Evolutionary conservation across 2,888 invertebrate species (phyloP).

Genomic region (Drosophila barbarae): DNA sequence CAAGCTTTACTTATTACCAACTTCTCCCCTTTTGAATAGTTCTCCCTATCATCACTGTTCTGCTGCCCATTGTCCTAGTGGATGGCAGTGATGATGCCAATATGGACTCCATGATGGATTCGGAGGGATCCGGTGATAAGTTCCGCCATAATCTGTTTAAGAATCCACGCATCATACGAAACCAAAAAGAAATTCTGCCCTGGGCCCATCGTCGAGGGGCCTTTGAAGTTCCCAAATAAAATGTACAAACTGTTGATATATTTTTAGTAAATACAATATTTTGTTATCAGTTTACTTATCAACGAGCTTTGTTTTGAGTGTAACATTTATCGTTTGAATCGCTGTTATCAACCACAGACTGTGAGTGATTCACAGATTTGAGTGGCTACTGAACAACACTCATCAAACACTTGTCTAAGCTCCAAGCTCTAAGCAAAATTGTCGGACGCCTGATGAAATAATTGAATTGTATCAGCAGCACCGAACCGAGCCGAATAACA

Average conservation of each 20-base stretch:
- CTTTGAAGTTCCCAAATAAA: conserved; percentile 48
- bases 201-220: conserved; percentile 72
- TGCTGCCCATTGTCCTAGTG: conserved; percentile 60
- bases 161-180: conserved; percentile 53
- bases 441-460: conserved; percentile 27
- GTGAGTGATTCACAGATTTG: conserved; percentile 2
- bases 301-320: conserved; percentile 1
- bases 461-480: conserved; percentile 25
- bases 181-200: conserved; percentile 66
- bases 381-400: neutral
- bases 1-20: neutral
- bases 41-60: conserved; percentile 45
- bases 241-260: conserved; percentile 16
- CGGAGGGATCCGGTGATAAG: conserved; percentile 43
- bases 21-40: conserved; percentile 37
- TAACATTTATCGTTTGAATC: conserved; percentile 3
- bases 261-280: conserved; percentile 1
- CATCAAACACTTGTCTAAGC: neutral
- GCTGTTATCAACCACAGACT: conserved; percentile 16
- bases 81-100: conserved; percentile 67
- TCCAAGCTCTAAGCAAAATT: conserved; percentile 4
- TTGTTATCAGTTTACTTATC: conserved; percentile 16
- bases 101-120: conserved; percentile 60
- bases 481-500: conserved; percentile 1
- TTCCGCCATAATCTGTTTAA: conserved; percentile 53